These are phyloP conservation scores for Macrotis lagotis DNA, from an alignment of 2,113 vertebrate genomes.

Conservation along the genomic window DNA sequence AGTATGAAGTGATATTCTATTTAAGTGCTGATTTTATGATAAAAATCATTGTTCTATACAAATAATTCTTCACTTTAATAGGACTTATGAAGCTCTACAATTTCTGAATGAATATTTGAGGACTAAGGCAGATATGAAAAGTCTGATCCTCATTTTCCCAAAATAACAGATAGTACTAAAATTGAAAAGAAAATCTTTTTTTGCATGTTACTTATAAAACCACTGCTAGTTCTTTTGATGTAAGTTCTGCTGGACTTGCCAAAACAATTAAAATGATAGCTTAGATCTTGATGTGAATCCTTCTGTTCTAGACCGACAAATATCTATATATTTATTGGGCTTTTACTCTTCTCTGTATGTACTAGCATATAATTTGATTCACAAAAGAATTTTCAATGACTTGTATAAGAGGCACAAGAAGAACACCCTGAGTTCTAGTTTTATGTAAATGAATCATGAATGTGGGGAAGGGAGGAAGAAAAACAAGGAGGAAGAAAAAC, in stretches of 20 bases:
- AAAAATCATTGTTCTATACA: neutral
- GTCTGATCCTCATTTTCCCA: neutral
- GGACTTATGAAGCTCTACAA: neutral
- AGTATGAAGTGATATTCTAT: neutral
- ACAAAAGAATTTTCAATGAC: neutral
- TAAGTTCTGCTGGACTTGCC: neutral
- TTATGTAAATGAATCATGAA: neutral
- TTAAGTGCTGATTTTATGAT: neutral
- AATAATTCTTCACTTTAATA: neutral
- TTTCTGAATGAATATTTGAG: neutral
- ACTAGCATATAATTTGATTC: neutral
- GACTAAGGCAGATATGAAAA: neutral
- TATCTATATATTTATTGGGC: no score
- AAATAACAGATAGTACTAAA: neutral
- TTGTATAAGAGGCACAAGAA: neutral
- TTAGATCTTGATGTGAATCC: neutral
- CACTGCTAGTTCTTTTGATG: neutral
- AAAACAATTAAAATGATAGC: neutral
- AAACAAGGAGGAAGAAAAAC: no score
- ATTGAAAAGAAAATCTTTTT: neutral
- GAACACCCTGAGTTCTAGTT: neutral
- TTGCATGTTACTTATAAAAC: neutral
- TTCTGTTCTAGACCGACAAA: neutral
- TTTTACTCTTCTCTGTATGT: neutral
- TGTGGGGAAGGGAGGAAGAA: neutral